Evolutionary conservation across 2,113 vertebrate species (phyloP), one percentile per base, ranked within the genome.

Genomic region (Spheniscus mendiculus): DNA sequence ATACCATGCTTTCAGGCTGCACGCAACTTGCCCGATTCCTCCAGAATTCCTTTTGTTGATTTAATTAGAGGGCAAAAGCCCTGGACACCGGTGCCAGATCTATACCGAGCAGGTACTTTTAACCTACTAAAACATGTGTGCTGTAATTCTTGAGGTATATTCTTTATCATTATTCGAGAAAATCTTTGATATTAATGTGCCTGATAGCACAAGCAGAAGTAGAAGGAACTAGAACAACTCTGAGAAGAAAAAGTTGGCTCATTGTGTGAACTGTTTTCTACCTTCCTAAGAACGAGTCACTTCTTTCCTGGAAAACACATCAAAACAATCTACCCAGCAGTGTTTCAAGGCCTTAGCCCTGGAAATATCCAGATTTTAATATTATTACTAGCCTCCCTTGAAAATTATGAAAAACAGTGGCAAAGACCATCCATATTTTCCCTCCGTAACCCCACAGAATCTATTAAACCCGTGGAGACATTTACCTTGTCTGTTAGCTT

Each of bases 401-500:
- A 80, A 93, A 86, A 55, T 36, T 0, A 52, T 32, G 7, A 56
- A 67, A 42, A 74, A 21, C 12, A 49, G 17, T 12, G 45, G 17
- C 26, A 69, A 71, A 83, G 27, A 44, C 8, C 8, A 63, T 56
- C 13, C 12, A 0, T 45, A 53, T 58, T 86, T 92, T 66, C 15
- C 27, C 17, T 59, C 66, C 21, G 7, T 26, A 38, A 0, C 21
- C 19, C 5, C 36, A 22, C 2, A 7, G 40, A 78, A 66, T 12
- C 44, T 72, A 0, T 36, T 71, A 38, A 44, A 62, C 21, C 27
- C 45, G 13, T 4, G 3, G 18, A 91, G 44, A 53, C 15, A 4
- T 12, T 79, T 83, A 99, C 99, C 99, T 99, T 99, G 94, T 99
- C 99, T 5, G 88, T 98, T 44, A 99, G 97, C 92, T 97, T 98